These are phyloP conservation scores for Archocentrus centrarchus DNA, from an alignment of 2,113 vertebrate genomes.

Conservation along the genomic window DNA sequence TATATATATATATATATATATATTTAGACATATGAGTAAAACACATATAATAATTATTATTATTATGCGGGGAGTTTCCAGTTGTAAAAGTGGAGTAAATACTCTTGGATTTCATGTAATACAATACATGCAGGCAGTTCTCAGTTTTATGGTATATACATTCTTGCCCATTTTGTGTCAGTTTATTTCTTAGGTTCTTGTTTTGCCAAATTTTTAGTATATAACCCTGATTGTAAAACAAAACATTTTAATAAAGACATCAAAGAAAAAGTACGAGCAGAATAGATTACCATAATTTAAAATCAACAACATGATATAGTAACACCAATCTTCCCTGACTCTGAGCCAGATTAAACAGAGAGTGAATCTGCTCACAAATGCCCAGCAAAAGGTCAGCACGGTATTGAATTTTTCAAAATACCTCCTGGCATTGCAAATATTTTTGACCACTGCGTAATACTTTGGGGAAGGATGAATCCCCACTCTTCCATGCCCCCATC, in stretches of 20 bases:
- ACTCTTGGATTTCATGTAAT: background rate
- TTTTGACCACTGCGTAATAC: slow-evolving; percentile 97
- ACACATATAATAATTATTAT: background rate
- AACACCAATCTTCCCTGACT: slow-evolving; percentile 71
- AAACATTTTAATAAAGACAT: slow-evolving; percentile 58
- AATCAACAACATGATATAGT: slow-evolving; percentile 52
- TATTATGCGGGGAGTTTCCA: background rate
- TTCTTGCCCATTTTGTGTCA: background rate
- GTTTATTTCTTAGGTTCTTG: background rate
- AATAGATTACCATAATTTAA: slow-evolving; percentile 75
- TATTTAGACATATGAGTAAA: background rate
- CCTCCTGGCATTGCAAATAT: slow-evolving; percentile 99
- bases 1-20: no score
- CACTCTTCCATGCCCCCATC: slow-evolving; percentile 76
- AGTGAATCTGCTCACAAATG: slow-evolving; percentile 75
- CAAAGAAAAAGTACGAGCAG: slow-evolving; percentile 42
- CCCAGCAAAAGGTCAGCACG: slow-evolving; percentile 91
- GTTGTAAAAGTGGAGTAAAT: background rate
- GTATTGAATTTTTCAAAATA: slow-evolving; percentile 99
- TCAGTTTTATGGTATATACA: background rate
- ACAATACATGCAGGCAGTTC: background rate
- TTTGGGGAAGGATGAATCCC: slow-evolving; percentile 94
- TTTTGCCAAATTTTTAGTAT: slow-evolving; percentile 13
- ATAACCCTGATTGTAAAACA: slow-evolving; percentile 29
- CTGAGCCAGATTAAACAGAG: slow-evolving; percentile 73